These are phyloP conservation scores for Oscarella lobularis DNA, from an alignment of 37 sponge, comb jelly and placozoan genomes.

Conservation along the genomic window DNA sequence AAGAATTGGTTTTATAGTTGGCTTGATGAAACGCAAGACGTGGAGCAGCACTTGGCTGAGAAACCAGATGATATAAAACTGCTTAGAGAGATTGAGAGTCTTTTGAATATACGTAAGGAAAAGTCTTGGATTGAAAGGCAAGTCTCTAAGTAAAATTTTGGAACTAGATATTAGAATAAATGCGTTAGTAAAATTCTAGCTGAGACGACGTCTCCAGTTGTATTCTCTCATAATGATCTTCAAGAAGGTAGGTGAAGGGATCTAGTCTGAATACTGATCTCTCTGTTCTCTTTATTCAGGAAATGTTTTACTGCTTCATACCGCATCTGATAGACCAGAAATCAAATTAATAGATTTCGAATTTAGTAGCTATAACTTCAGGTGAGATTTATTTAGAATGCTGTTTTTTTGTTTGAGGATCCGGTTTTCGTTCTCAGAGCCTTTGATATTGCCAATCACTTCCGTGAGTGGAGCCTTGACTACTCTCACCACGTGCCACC, in stretches of 20 bases:
- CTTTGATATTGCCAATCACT: constrained; percentile 1
- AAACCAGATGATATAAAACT: no score
- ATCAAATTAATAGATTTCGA: not conserved
- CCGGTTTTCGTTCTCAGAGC: not conserved
- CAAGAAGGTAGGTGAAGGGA: not conserved
- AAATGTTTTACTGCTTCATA: not conserved
- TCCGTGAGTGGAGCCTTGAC: not conserved
- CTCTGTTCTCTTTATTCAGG: not conserved
- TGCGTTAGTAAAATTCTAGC: not conserved
- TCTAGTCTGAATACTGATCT: no score
- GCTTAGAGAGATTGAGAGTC: no score
- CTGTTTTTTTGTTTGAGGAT: no score
- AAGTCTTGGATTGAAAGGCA: no score
- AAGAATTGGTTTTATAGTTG: no score
- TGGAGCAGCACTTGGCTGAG: no score
- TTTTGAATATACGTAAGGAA: no score
- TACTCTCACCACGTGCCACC: not conserved
- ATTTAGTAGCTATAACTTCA: not conserved
- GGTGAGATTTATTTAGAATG: no score
- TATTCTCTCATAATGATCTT: not conserved
- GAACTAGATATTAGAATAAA: no score
- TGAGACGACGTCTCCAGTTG: not conserved
- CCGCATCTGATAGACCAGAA: not conserved
- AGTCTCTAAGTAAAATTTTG: no score
- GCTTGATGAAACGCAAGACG: no score